Conservation (phyloP, 2,888 invertebrate species). For the Epinotia brunnichana region DNA sequence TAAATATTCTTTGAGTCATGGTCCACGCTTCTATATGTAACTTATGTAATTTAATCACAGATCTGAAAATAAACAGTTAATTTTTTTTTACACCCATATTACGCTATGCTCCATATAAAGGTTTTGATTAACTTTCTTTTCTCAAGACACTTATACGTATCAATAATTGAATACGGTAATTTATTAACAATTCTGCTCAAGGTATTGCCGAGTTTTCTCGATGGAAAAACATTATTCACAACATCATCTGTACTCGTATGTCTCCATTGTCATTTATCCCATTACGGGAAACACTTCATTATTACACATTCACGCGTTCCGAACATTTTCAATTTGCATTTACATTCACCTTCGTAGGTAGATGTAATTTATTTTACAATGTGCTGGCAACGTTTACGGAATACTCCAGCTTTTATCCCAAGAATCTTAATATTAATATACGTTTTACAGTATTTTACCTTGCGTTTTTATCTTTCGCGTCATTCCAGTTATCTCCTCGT, state of each 20-base stretch:
- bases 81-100: too few relatives aligned
- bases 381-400: constrained; percentile 16
- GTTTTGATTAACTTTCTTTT: too few relatives aligned
- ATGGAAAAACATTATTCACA: too few relatives aligned
- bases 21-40: too few relatives aligned
- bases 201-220: too few relatives aligned
- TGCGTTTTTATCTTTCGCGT: constrained; percentile 24
- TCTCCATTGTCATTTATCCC: not conserved
- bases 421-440: constrained; percentile 37
- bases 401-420: constrained; percentile 13
- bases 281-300: not conserved
- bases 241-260: not conserved
- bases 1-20: too few relatives aligned
- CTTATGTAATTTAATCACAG: too few relatives aligned
- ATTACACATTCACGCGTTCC: not conserved
- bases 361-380: constrained; percentile 18
- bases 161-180: too few relatives aligned
- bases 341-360: constrained; percentile 21
- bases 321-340: constrained; percentile 18
- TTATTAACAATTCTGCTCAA: too few relatives aligned
- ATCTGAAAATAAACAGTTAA: too few relatives aligned
- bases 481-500: constrained; percentile 32
- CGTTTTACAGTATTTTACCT: constrained; percentile 38
- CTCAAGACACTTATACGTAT: too few relatives aligned
- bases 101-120: too few relatives aligned